A percentile compares a stretch with the other conserved stretches of the same genome.
Evolutionary conservation across 2,888 invertebrate species (phyloP).

Genomic region (Diaperis boleti): DNA sequence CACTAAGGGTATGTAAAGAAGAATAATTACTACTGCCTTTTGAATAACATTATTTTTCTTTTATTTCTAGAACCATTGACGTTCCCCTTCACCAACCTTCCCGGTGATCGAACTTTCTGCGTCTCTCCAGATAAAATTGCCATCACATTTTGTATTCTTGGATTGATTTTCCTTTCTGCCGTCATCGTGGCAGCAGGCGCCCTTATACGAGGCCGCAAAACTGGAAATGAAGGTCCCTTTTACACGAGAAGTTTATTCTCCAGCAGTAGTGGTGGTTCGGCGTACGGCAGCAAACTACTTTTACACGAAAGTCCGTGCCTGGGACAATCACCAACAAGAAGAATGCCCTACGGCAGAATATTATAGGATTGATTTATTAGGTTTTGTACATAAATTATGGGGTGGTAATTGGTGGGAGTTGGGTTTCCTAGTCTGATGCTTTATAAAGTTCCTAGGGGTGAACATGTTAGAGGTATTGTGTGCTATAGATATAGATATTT

Average conservation of each 20-base stretch:
- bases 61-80: constrained; percentile 51
- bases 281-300: constrained; percentile 72
- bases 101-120: constrained; percentile 76
- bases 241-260: constrained; percentile 75
- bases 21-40: no score
- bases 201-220: constrained; percentile 72
- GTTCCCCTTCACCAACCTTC: constrained; percentile 61
- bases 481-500: background rate
- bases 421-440: constrained; percentile 15
- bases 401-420: constrained; percentile 24
- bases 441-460: background rate
- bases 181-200: constrained; percentile 78
- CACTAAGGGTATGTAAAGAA: no score
- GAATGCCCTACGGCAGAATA: constrained; percentile 60
- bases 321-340: constrained; percentile 65
- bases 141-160: constrained; percentile 78
- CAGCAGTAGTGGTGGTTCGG: constrained; percentile 72
- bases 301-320: constrained; percentile 74
- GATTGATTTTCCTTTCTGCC: constrained; percentile 79
- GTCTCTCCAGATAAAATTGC: constrained; percentile 83
- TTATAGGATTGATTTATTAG: constrained; percentile 42
- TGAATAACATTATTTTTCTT: no score
- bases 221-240: constrained; percentile 68
- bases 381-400: constrained; percentile 18
- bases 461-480: background rate